Conservation (phyloP, 2,113 vertebrate genomes). For the Antigone vipio region DNA sequence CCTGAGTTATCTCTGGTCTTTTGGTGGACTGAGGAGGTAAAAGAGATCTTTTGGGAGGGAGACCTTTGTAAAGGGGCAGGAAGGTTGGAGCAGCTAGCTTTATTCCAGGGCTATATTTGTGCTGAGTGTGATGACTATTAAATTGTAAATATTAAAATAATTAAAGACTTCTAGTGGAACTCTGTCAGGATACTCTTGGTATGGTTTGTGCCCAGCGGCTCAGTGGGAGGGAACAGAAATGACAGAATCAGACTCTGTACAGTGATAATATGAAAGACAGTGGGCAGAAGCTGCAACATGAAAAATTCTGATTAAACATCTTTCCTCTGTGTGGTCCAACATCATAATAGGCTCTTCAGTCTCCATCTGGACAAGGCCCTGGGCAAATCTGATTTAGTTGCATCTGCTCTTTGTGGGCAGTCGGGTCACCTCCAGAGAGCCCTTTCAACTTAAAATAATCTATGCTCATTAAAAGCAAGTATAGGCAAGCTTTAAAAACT, state of each 20-base stretch:
- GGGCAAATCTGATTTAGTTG: not conserved
- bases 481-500: not conserved
- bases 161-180: not conserved
- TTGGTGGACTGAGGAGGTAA: not conserved
- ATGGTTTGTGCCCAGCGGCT: not conserved
- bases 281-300: not conserved
- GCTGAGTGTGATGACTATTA: not conserved
- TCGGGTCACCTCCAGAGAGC: not conserved
- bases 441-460: not conserved
- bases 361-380: not conserved
- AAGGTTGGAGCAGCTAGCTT: not conserved
- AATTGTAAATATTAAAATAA: not conserved
- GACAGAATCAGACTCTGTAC: not conserved
- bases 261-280: not conserved
- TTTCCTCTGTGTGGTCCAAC: not conserved
- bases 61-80: not conserved
- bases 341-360: not conserved
- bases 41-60: not conserved
- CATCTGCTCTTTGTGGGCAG: not conserved
- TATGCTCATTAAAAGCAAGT: not conserved
- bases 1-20: not conserved
- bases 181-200: not conserved
- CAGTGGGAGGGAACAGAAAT: not conserved
- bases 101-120: not conserved
- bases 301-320: not conserved